Base-by-base conservation (phyloP, 2,797 vertebrate species). In the Philypnodon macrostomus region DNA sequence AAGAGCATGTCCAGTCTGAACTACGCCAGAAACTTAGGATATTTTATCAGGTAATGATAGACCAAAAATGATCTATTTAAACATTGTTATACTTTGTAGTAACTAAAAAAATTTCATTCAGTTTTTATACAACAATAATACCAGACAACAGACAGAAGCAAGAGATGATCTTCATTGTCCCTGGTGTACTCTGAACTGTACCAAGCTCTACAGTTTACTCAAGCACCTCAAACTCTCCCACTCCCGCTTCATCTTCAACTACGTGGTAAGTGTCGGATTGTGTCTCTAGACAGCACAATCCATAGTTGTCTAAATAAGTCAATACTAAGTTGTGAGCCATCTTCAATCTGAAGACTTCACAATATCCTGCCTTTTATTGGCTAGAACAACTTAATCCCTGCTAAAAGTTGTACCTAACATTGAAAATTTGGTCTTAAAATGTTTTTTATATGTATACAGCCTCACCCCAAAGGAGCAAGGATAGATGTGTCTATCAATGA, bases 401-500 rank as follows among this genome's bases (percentile, higher is more conserved):
- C n/a, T n/a, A n/a, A n/a, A n/a, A n/a, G n/a, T n/a, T n/a, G n/a
- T n/a, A n/a, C n/a, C n/a, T n/a, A n/a, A n/a, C n/a, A n/a, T n/a
- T n/a, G n/a, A n/a, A n/a, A n/a, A n/a, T n/a, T n/a, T 23, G 21
- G 6, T 23, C 3, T 23, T 6, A 23, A 23, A 23, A 23, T 7
- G 8, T 9, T 16, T 29, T 10, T 24, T 19, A 7, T 7, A 4
- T 21, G 31, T 41, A 74, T 70, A 3, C 88, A 99, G 97, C 96
- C 96, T 93, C 95, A 98, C 73, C 93, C 96, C 18, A 99, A 98
- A 93, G 97, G 97, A 90, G 96, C 97, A 70, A 90, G 94, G 68
- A 99, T 99, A 90, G 97, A 99, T 0, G 97, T 98, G 63, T 99
- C 97, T 30, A 96, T 99, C 89, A 99, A 98, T 0, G 96, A 99